phyloP scores from a whole-genome alignment of 2,113 vertebrate species.

The Rousettus leschenaultii region DNA sequence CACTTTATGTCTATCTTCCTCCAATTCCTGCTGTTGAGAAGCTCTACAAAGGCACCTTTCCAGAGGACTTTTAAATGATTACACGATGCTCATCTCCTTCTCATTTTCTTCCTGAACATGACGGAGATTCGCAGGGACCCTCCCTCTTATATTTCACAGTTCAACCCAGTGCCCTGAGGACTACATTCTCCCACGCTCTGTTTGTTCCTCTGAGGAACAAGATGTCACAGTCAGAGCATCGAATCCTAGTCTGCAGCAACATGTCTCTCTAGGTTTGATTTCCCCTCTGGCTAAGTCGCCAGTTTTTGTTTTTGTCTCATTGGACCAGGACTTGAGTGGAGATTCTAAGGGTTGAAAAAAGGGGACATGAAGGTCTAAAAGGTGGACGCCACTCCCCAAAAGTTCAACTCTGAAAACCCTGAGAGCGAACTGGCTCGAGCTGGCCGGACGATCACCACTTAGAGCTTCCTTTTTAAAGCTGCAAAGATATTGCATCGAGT shows the following conservation, averaged over 20 bases:
- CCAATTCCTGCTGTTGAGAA: background rate
- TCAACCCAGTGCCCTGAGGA: rapidly evolving
- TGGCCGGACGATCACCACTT: constrained; percentile 42
- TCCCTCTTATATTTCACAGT: background rate
- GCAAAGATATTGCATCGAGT: constrained; percentile 68
- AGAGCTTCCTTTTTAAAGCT: constrained; percentile 67
- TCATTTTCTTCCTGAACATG: background rate
- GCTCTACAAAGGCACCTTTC: too few species aligned
- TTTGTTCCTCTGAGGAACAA: background rate
- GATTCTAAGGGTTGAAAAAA: constrained; percentile 46
- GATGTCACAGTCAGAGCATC: too few species aligned
- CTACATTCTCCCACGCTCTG: rapidly evolving
- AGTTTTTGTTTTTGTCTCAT: constrained; percentile 26
- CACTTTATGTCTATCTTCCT: background rate
- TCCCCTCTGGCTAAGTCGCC: constrained; percentile 10
- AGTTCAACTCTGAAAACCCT: constrained; percentile 58
- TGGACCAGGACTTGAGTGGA: constrained; percentile 58
- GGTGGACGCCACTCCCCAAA: constrained; percentile 57
- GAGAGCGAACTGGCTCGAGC: constrained; percentile 60
- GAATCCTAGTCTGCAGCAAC: background rate
- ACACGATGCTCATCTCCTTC: background rate
- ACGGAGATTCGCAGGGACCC: background rate
- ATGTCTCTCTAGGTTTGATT: background rate
- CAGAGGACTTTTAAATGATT: background rate
- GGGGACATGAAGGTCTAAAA: constrained; percentile 40